A percentile compares a stretch with the other conserved stretches of the same genome.
These are phyloP conservation scores for Lasioglossum figueresi DNA, from an alignment of 2,888 invertebrate genomes.

Conservation along the genomic window DNA sequence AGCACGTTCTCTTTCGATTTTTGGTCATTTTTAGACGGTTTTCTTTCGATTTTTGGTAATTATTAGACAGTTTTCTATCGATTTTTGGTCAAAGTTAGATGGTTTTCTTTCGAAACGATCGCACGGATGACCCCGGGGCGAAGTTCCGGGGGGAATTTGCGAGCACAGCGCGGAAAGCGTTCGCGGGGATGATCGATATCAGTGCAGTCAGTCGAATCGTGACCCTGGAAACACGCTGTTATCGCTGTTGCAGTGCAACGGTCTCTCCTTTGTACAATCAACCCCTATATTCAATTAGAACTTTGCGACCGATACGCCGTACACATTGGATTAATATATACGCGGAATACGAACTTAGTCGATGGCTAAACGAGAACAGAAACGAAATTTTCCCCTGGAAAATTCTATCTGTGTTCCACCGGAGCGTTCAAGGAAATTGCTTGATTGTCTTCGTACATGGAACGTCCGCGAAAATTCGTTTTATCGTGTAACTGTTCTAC, in stretches of 20 bases:
- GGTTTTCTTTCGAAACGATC: neutral
- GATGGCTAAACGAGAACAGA: neutral
- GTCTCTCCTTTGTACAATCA: slow-evolving; percentile 52
- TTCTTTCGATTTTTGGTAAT: too few species aligned
- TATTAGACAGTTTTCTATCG: too few species aligned
- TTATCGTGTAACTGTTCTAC: neutral
- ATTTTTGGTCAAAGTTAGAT: neutral
- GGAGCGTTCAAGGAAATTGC: neutral
- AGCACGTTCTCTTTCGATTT: neutral
- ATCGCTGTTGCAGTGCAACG: slow-evolving; percentile 44
- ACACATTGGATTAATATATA: slow-evolving; percentile 28
- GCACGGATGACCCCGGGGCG: neutral
- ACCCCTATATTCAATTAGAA: slow-evolving; percentile 51
- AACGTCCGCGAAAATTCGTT: neutral
- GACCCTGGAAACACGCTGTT: slow-evolving; percentile 45
- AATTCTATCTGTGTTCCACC: neutral
- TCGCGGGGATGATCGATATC: slow-evolving; percentile 50
- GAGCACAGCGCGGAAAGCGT: slow-evolving; percentile 12
- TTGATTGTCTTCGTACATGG: neutral
- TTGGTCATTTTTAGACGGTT: neutral
- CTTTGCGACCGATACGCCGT: slow-evolving; percentile 35
- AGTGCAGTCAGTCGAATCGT: slow-evolving; percentile 45
- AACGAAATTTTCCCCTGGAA: neutral
- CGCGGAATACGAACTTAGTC: neutral
- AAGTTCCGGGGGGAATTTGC: slow-evolving; percentile 16